Percentiles rank a stretch among this genome's conserved stretches.
phyloP scores from a whole-genome alignment of 1,140 invertebrate species.

The Leucophenga varia region DNA sequence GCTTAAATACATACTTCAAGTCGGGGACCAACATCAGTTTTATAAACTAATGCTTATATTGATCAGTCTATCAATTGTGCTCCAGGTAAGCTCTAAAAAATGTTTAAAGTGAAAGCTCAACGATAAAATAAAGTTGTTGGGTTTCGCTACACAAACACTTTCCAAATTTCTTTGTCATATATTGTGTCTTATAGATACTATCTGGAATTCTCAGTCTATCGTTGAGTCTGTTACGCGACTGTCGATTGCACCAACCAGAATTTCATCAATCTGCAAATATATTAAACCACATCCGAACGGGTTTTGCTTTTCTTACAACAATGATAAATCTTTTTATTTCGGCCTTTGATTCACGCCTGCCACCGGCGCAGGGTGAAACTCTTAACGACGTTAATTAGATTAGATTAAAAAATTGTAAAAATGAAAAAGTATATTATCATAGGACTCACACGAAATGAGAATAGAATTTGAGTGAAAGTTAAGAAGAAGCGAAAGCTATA shows the following conservation, averaged over 20 bases:
- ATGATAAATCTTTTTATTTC: conserved; percentile 77
- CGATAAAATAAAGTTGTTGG: too few relatives aligned
- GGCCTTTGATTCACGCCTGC: conserved; percentile 66
- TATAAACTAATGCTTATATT: conserved; percentile 78
- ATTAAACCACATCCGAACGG: conserved; percentile 73
- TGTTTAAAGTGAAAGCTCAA: too few relatives aligned
- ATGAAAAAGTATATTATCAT: too few relatives aligned
- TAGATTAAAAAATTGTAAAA: too few relatives aligned
- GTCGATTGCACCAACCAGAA: conserved; percentile 68
- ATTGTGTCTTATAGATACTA: conserved; percentile 53
- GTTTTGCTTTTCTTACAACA: conserved; percentile 71
- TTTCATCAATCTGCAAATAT: conserved; percentile 68
- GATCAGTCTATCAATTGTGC: conserved; percentile 79
- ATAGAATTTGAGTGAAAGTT: too few relatives aligned
- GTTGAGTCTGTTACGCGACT: conserved; percentile 73
- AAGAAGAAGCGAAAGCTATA: too few relatives aligned
- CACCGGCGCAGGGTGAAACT: conserved; percentile 33
- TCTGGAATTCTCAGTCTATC: conserved; percentile 70
- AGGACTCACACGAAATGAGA: too few relatives aligned
- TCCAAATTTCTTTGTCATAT: too few relatives aligned
- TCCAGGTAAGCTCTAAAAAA: conserved; percentile 77
- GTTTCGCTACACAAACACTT: too few relatives aligned
- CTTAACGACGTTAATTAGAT: conserved; percentile 30
- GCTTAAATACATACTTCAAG: conserved; percentile 82
- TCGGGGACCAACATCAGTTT: conserved; percentile 79